These are phyloP conservation scores for Drosophila lacteicornis DNA, from an alignment of 1,140 invertebrate genomes.

Conservation along the genomic window DNA sequence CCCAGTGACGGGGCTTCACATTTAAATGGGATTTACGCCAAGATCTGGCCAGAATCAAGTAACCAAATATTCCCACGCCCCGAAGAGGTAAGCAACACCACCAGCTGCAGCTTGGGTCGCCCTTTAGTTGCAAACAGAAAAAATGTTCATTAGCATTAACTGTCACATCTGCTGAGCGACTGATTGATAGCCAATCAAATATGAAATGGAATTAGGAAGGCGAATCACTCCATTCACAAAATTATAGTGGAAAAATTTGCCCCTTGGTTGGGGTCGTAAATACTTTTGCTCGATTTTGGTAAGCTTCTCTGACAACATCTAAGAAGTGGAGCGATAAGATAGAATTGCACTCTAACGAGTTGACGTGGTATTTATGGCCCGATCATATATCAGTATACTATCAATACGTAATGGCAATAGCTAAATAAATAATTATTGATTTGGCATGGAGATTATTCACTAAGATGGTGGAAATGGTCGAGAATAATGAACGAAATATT, in stretches of 20 bases:
- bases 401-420: slow-evolving; percentile 13
- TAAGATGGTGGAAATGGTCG: not conserved
- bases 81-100: not conserved
- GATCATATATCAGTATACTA: not conserved
- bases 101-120: not conserved
- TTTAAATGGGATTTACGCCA: slow-evolving; percentile 46
- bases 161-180: not conserved
- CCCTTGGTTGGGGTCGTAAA: slow-evolving; percentile 9
- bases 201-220: not conserved
- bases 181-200: slow-evolving; percentile 5
- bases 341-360: slow-evolving; percentile 16
- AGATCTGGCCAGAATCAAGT: slow-evolving; percentile 11
- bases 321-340: slow-evolving; percentile 28
- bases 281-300: slow-evolving; percentile 4
- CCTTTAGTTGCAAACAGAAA: not conserved
- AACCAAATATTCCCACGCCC: slow-evolving; percentile 6
- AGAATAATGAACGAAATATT: not conserved
- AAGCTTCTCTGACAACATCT: slow-evolving; percentile 16
- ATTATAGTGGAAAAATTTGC: slow-evolving; percentile 6
- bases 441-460: slow-evolving; percentile 27
- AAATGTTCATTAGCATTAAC: not conserved
- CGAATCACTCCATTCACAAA: not conserved
- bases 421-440: slow-evolving; percentile 15
- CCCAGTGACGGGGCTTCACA: slow-evolving; percentile 15
- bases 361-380: slow-evolving; percentile 12